A percentile compares a stretch with the other conserved stretches of the same genome.
Conservation (phyloP, 2,113 vertebrate species). For the Murina feae region DNA sequence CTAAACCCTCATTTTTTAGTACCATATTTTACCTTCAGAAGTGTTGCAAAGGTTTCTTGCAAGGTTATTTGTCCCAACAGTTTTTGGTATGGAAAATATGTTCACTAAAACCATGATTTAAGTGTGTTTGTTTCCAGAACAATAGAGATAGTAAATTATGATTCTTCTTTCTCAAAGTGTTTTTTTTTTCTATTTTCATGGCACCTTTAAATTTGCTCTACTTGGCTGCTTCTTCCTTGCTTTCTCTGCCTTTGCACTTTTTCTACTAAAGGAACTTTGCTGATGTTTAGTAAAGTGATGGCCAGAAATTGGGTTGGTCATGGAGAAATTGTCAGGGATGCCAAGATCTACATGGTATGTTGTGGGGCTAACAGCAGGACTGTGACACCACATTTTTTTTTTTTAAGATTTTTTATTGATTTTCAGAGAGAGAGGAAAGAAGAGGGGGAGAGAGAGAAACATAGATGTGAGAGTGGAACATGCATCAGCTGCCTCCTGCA, state of each 20-base stretch:
- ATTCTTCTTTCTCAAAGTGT: constrained; percentile 33
- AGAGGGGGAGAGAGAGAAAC: neutral
- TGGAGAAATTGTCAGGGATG: neutral
- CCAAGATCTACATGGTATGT: neutral
- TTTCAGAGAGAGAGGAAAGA: neutral
- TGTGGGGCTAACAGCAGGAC: neutral
- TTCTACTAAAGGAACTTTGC: neutral
- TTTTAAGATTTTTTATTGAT: neutral
- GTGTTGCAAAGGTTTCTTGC: neutral
- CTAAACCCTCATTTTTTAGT: neutral
- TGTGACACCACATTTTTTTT: neutral
- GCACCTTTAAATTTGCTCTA: neutral
- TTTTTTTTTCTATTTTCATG: constrained; percentile 24
- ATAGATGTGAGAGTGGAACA: neutral
- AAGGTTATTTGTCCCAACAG: neutral
- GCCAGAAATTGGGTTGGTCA: neutral
- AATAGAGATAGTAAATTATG: constrained; percentile 9
- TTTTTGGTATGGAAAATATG: neutral
- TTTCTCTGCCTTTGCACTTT: neutral
- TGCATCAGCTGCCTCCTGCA: neutral
- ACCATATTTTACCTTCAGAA: constrained; percentile 26
- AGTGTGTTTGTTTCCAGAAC: neutral
- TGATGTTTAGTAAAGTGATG: neutral
- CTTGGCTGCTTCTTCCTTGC: neutral
- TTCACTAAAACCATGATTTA: neutral